Percentiles rank a stretch among this genome's conserved stretches.
phyloP scores from a whole-genome alignment of 2,888 invertebrate species.

The Pristionchus entomophagus region DNA sequence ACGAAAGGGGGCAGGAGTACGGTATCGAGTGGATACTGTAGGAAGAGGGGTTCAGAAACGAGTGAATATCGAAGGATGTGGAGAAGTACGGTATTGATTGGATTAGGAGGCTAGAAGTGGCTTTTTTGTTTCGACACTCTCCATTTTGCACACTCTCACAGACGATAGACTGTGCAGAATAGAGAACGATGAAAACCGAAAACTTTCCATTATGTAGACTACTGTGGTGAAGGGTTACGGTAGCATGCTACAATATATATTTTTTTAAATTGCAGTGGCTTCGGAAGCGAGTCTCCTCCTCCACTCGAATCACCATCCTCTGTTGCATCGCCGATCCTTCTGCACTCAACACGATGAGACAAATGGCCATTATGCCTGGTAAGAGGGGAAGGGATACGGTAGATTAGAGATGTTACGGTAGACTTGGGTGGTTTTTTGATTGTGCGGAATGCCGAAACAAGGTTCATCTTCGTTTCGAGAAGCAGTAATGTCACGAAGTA shows the following conservation, averaged over 20 bases:
- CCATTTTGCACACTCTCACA: no score
- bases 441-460: background rate
- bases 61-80: no score
- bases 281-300: constrained; percentile 21
- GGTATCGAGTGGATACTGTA: background rate
- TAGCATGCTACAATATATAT: background rate
- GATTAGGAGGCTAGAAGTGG: no score
- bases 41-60: background rate
- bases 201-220: no score
- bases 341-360: constrained; percentile 2
- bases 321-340: constrained; percentile 9
- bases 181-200: no score
- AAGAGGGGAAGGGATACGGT: background rate
- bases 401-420: background rate
- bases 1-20: background rate
- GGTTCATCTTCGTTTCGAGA: background rate
- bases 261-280: constrained; percentile 18
- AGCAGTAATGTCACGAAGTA: background rate
- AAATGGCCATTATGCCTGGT: constrained; percentile 19
- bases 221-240: background rate
- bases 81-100: no score
- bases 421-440: no score
- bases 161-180: no score
- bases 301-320: constrained; percentile 27
- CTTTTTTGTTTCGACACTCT: no score